Conservation (phyloP, 35 echinoderm and acorn worm genomes). For the Ophiothrix spiculata region DNA sequence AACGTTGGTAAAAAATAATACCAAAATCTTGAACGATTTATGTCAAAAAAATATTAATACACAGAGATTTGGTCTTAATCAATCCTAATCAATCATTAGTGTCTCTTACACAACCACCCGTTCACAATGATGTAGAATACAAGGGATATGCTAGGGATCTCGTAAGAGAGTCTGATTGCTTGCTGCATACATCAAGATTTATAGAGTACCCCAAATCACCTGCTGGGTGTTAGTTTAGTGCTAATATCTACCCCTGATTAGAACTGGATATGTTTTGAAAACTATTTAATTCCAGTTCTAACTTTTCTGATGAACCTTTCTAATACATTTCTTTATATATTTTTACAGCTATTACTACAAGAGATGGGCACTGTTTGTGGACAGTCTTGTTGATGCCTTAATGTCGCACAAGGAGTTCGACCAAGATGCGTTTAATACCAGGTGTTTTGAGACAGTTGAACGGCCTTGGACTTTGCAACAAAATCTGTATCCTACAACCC, state of each 20-base stretch:
- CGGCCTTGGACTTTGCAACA: not conserved
- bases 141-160: too few relatives aligned
- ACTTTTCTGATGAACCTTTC: not conserved
- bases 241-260: not conserved
- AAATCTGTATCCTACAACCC: not conserved
- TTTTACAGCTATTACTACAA: conserved; percentile 37
- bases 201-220: not conserved
- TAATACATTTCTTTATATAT: not conserved
- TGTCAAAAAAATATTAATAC: too few relatives aligned
- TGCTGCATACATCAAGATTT: too few relatives aligned
- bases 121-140: too few relatives aligned
- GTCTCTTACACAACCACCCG: too few relatives aligned
- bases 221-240: not conserved
- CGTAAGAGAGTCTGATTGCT: too few relatives aligned
- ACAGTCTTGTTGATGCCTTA: conserved; percentile 6
- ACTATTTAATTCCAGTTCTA: not conserved
- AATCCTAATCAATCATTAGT: too few relatives aligned
- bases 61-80: too few relatives aligned
- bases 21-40: too few relatives aligned
- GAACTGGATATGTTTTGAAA: not conserved
- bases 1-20: too few relatives aligned
- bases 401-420: not conserved
- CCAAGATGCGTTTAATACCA: conserved; percentile 1
- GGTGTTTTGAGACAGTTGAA: conserved; percentile 12
- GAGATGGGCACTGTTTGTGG: conserved; percentile 29